Conservation (phyloP, 1,140 invertebrate genomes). For the Aphelenchoides fujianensis region DNA sequence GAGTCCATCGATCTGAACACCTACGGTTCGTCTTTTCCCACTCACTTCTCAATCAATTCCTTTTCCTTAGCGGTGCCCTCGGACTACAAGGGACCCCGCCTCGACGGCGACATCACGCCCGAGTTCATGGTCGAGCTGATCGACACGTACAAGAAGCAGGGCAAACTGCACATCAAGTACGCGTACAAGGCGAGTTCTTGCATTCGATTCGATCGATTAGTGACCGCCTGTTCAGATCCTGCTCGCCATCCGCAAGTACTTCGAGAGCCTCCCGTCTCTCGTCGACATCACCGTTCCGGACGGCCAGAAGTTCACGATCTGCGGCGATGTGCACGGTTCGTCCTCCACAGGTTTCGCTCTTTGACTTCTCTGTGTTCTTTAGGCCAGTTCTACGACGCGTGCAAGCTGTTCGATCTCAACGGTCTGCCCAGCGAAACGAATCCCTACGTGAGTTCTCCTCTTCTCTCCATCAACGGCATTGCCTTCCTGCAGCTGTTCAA, state of each 20-base stretch:
- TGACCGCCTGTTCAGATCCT: constrained; percentile 72
- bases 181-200: constrained; percentile 77
- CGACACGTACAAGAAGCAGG: constrained; percentile 83
- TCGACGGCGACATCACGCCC: constrained; percentile 77
- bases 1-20: constrained; percentile 81
- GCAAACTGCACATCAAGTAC: constrained; percentile 91
- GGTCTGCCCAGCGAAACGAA: constrained; percentile 88
- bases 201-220: constrained; percentile 13
- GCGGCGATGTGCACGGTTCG: background rate
- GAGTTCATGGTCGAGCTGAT: constrained; percentile 76
- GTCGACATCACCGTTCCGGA: constrained; percentile 83
- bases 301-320: constrained; percentile 72
- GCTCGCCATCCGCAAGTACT: constrained; percentile 80
- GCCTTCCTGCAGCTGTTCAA: constrained; percentile 80
- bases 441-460: constrained; percentile 75
- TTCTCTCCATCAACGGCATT: background rate
- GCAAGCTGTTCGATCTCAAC: constrained; percentile 96
- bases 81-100: constrained; percentile 83
- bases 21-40: constrained; percentile 73
- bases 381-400: constrained; percentile 94
- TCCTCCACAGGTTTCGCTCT: background rate
- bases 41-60: background rate
- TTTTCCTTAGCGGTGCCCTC: constrained; percentile 75
- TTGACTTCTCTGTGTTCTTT: background rate
- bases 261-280: constrained; percentile 79